Evolutionary conservation across 2,888 invertebrate genomes (phyloP), one percentile per base, ranked within the genome.

Genomic region (Drosophila pullipes): DNA sequence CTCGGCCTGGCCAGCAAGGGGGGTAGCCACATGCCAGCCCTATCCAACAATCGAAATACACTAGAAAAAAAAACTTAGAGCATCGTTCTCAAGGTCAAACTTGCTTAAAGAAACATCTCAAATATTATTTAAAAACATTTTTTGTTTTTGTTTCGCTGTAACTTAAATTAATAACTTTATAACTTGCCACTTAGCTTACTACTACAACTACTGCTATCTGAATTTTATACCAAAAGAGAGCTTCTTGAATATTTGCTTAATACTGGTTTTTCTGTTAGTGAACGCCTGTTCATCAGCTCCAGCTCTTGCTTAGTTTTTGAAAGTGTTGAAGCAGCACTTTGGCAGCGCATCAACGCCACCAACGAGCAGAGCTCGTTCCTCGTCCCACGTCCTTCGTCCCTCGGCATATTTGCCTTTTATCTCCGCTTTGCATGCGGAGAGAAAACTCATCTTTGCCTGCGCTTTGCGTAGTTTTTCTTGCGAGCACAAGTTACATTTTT

Each of bases 271-370:
- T 39, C 11, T 39, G 28, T 13, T 3, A 39, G 57, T 57, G 57
- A 39, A 57, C 6, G 18, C 18, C 13, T 39, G 25, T 11, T 39
- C 28, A 55, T 28, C 65, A 41, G 37, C 55, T 47, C 18, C 31
- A 47, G 61, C 67, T 39, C 58, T 37, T 57, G 64, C 75, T 79
- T 69, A 76, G 81, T 62, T 78, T 65, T 58, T 71, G 80, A 88
- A 90, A 90, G 87, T 88, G 87, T 88, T 88, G 86, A 88, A 90
- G 90, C 90, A 90, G 87, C 87, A 87, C 90, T 87, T 90, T 85
- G 82, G 90, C 81, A 87, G 75, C 85, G 89, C 85, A 89, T 89
- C 89, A 89, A 76, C 90, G 83, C 82, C 89, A 85, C 74, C 83
- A 82, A 78, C 83, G 75, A 70, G 69, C 60, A 59, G 57, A 68